A percentile compares a stretch with the other conserved stretches of the same genome.
Evolutionary conservation across 2,797 vertebrate genomes (phyloP).

Genomic region (Acipenser oxyrinchus): DNA sequence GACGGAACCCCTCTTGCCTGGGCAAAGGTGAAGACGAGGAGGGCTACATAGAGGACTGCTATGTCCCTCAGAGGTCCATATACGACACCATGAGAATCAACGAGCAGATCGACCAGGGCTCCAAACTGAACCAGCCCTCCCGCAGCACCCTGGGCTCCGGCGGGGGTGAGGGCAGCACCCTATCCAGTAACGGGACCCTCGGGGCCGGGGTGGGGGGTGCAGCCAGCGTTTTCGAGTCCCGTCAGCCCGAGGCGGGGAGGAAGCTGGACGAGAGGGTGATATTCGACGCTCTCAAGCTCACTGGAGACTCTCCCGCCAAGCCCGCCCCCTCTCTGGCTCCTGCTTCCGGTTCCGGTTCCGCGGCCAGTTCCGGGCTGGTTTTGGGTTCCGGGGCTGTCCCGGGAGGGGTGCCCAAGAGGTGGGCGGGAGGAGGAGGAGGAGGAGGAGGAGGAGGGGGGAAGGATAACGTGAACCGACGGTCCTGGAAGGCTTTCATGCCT

Average conservation of each 20-base stretch:
- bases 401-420: slow-evolving; percentile 51
- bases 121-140: slow-evolving; percentile 85
- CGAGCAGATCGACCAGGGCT: slow-evolving; percentile 94
- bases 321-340: slow-evolving; percentile 55
- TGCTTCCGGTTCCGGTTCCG: slow-evolving; percentile 36
- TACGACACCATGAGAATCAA: slow-evolving; percentile 98
- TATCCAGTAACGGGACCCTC: slow-evolving; percentile 90
- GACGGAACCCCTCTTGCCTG: slow-evolving; percentile 88
- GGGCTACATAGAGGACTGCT: slow-evolving; percentile 95
- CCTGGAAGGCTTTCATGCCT: slow-evolving; percentile 95
- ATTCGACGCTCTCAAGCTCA: slow-evolving; percentile 91
- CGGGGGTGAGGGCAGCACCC: slow-evolving; percentile 75
- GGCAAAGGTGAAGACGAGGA: slow-evolving; percentile 95
- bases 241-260: slow-evolving; percentile 59
- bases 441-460: slow-evolving; percentile 41
- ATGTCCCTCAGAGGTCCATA: slow-evolving; percentile 93
- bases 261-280: slow-evolving; percentile 90
- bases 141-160: slow-evolving; percentile 78
- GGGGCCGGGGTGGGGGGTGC: slow-evolving; percentile 58
- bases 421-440: slow-evolving; percentile 16
- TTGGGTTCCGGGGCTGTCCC: slow-evolving; percentile 38
- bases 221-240: slow-evolving; percentile 66
- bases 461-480: slow-evolving; percentile 88
- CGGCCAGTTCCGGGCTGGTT: slow-evolving; percentile 23
- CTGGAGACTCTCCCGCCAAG: slow-evolving; percentile 77